These are phyloP conservation scores for Axea sp. DNA, from an alignment of 2,888 invertebrate genomes.

Conservation along the genomic window DNA sequence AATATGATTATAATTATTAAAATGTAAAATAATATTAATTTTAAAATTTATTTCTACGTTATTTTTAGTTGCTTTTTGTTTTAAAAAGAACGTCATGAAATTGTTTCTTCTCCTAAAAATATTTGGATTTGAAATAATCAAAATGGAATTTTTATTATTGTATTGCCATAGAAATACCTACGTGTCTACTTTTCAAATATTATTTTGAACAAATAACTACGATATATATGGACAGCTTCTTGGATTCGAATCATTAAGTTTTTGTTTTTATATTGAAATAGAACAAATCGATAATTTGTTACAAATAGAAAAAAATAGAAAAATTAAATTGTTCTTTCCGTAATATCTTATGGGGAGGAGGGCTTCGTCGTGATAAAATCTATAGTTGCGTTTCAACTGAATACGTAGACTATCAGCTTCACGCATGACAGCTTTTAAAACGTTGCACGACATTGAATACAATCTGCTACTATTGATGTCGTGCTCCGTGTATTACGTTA, in stretches of 20 bases:
- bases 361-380: constrained; percentile 28
- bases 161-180: too few species aligned
- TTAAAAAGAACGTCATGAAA: too few species aligned
- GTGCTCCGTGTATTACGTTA: constrained; percentile 20
- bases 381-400: constrained; percentile 51
- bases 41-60: too few species aligned
- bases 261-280: constrained; percentile 14
- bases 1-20: too few species aligned
- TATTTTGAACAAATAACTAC: too few species aligned
- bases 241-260: constrained; percentile 5
- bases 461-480: constrained; percentile 45
- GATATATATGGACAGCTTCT: neutral
- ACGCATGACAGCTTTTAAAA: constrained; percentile 57
- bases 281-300: constrained; percentile 24
- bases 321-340: constrained; percentile 42
- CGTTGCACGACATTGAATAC: constrained; percentile 38
- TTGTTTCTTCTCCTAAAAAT: too few species aligned
- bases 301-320: constrained; percentile 43
- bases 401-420: constrained; percentile 50
- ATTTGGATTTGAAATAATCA: too few species aligned
- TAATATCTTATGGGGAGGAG: constrained; percentile 7
- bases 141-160: too few species aligned
- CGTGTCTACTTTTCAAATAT: too few species aligned
- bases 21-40: too few species aligned
- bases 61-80: too few species aligned